Evolutionary conservation across 2,888 invertebrate genomes (phyloP).

Genomic region (Barypeithes pellucidus): DNA sequence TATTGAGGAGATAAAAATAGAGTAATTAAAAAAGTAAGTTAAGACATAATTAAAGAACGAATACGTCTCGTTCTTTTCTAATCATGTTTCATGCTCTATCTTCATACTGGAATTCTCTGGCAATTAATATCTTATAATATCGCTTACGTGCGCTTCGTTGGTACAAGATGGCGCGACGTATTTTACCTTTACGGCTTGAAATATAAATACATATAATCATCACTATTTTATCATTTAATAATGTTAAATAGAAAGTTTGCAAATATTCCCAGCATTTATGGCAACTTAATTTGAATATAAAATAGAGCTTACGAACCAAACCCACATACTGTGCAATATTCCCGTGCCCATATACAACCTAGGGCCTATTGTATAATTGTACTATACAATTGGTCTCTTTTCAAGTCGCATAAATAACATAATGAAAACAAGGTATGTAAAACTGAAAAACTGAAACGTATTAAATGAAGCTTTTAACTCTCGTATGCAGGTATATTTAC

Average conservation of each 20-base stretch:
- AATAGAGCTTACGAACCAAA: conserved; percentile 5
- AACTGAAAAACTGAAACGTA: conserved; percentile 5
- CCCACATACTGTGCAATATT: neutral
- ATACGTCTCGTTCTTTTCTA: no score
- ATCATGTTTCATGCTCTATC: no score
- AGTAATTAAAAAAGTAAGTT: no score
- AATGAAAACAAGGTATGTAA: conserved; percentile 13
- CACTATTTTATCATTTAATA: neutral
- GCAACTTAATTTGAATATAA: neutral
- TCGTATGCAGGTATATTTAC: neutral
- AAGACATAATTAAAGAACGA: no score
- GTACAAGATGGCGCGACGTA: no score
- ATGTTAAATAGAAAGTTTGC: neutral
- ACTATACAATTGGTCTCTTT: neutral
- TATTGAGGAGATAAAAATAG: no score
- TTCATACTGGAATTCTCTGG: no score
- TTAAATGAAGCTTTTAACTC: conserved; percentile 2
- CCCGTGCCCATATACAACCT: neutral
- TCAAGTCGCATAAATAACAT: conserved; percentile 9
- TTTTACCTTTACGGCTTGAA: no score
- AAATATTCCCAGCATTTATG: neutral
- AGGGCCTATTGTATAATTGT: conserved; percentile 12
- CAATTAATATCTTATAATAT: no score
- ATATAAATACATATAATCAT: no score
- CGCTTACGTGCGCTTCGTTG: no score